Evolutionary conservation across 2,113 vertebrate genomes (phyloP).

Genomic region (Corythornis vintsioides): DNA sequence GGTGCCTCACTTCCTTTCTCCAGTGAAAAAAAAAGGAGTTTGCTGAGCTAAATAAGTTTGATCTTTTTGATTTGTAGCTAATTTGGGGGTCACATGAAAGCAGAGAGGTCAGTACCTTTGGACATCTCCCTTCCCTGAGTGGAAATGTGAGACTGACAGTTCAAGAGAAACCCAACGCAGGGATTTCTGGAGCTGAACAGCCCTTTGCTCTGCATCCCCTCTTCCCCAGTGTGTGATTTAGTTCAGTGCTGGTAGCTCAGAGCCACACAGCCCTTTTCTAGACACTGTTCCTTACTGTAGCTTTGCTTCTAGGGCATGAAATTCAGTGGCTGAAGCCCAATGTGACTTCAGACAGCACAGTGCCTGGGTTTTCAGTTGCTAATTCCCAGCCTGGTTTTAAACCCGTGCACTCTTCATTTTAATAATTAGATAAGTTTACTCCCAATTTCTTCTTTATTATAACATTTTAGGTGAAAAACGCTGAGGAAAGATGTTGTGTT

Average conservation of each 20-base stretch:
- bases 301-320: background rate
- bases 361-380: background rate
- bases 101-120: background rate
- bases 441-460: background rate
- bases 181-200: background rate
- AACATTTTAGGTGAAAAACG: slow-evolving; percentile 23
- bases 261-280: background rate
- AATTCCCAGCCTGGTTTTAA: background rate
- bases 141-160: background rate
- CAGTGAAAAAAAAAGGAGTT: background rate
- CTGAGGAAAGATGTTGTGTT: background rate
- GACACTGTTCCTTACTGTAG: background rate
- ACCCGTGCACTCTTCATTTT: background rate
- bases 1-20: background rate
- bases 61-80: background rate
- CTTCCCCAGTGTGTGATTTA: background rate
- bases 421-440: background rate
- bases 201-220: background rate
- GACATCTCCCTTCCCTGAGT: background rate
- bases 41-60: background rate
- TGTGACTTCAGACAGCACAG: background rate
- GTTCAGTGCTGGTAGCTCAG: background rate
- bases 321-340: background rate
- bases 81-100: background rate
- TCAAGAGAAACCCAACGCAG: background rate